Conservation (phyloP, 1,140 invertebrate species). For the Linepithema humile region DNA sequence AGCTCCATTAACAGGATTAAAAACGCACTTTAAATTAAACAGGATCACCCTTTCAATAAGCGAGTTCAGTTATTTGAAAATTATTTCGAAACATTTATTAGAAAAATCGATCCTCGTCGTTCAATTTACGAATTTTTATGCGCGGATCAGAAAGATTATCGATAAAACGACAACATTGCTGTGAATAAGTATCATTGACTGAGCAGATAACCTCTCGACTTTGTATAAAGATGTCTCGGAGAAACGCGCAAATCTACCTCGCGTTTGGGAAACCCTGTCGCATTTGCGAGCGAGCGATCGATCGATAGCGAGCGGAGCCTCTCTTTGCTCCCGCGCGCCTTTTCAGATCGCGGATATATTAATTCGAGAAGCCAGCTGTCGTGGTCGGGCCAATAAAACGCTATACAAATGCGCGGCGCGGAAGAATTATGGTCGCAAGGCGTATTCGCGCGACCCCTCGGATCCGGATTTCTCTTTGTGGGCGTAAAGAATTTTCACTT, state of each 20-base stretch:
- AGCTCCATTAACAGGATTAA: neutral
- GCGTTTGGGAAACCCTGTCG: slow-evolving; percentile 8
- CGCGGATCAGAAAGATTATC: neutral
- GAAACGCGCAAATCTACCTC: neutral
- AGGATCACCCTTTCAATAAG: neutral
- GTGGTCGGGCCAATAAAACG: slow-evolving; percentile 37
- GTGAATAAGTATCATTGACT: neutral
- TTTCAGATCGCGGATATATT: slow-evolving; percentile 64
- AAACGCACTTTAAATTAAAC: neutral
- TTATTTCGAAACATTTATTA: too few species aligned
- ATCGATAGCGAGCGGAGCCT: slow-evolving; percentile 55
- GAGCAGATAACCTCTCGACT: neutral
- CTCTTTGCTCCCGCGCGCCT: slow-evolving; percentile 40
- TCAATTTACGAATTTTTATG: neutral
- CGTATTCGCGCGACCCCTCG: slow-evolving; percentile 3
- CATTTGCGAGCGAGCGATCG: slow-evolving; percentile 45
- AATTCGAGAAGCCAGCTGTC: slow-evolving; percentile 62
- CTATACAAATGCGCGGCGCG: slow-evolving; percentile 15
- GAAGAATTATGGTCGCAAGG: neutral
- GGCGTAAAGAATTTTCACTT: neutral
- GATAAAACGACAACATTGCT: neutral
- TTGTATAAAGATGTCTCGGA: neutral
- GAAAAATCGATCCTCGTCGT: neutral
- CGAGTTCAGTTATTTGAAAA: neutral
- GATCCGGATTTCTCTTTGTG: neutral